Evolutionary conservation across 2,797 vertebrate genomes (phyloP).

Genomic region (Tamandua tetradactyla): DNA sequence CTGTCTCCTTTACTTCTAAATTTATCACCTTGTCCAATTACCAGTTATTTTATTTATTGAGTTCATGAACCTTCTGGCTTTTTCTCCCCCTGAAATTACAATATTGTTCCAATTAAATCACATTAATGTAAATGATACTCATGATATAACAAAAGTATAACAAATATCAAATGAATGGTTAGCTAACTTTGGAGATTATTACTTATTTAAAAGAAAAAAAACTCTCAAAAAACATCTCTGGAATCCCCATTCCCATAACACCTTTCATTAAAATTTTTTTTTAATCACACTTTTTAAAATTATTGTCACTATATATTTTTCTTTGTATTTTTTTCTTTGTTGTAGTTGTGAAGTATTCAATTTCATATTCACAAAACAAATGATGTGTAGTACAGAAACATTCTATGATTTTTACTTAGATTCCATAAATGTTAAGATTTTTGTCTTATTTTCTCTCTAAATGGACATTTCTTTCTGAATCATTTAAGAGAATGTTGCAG

Average conservation of each 20-base stretch:
- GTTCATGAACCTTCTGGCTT: neutral
- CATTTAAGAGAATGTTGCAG: neutral
- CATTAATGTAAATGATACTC: neutral
- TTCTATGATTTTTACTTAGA: neutral
- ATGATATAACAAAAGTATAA: neutral
- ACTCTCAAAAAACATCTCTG: neutral
- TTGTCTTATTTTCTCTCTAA: neutral
- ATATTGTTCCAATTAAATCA: slow-evolving; percentile 25
- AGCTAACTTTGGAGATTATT: no score
- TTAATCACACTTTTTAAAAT: neutral
- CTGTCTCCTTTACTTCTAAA: neutral
- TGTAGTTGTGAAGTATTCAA: neutral
- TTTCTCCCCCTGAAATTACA: neutral
- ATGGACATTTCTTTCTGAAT: neutral
- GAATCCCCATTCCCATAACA: neutral
- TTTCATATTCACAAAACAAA: neutral
- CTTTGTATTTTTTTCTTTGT: neutral
- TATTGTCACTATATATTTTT: neutral
- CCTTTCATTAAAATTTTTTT: neutral
- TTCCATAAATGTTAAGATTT: neutral
- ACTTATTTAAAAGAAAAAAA: neutral
- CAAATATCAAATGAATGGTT: no score
- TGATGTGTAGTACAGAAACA: neutral
- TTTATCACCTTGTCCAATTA: neutral
- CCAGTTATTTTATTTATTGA: slow-evolving; percentile 34